These are phyloP conservation scores for Panopea generosa DNA, from an alignment of 2,888 invertebrate species.

Conservation along the genomic window DNA sequence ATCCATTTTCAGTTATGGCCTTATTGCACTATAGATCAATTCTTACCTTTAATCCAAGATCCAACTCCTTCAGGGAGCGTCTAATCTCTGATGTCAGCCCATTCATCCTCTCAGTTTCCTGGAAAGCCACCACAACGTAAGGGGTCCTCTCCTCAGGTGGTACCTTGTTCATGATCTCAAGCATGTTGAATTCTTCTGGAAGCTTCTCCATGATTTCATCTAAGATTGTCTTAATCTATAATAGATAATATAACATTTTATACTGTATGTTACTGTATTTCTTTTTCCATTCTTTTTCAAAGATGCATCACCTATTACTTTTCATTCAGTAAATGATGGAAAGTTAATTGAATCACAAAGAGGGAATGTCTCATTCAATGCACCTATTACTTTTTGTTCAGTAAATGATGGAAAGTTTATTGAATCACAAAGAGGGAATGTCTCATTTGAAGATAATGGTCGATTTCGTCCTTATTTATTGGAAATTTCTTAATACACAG, in stretches of 20 bases:
- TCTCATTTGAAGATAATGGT: too few species aligned
- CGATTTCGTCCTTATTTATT: too few species aligned
- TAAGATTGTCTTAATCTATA: constrained; percentile 95
- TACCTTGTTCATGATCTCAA: constrained; percentile 95
- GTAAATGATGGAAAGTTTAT: too few species aligned
- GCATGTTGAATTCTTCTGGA: constrained; percentile 98
- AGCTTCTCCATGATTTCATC: constrained; percentile 98
- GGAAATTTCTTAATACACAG: too few species aligned
- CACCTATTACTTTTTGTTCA: not conserved
- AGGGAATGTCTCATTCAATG: not conserved
- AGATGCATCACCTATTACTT: too few species aligned
- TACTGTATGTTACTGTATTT: too few species aligned
- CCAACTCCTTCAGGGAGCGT: constrained; percentile 94
- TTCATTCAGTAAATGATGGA: too few species aligned
- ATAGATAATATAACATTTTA: constrained; percentile 13
- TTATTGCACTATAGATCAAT: too few species aligned
- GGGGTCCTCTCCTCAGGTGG: constrained; percentile 96
- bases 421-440: too few species aligned
- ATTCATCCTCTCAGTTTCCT: constrained; percentile 98
- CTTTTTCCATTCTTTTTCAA: too few species aligned
- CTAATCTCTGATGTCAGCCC: constrained; percentile 95
- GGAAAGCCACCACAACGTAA: constrained; percentile 94
- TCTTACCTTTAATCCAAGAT: constrained; percentile 95
- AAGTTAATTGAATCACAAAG: too few species aligned
- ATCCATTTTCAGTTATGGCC: too few species aligned